Percentiles rank a stretch among this genome's conserved stretches.
Conservation (phyloP, 2,797 vertebrate species). For the Balearica regulorum region DNA sequence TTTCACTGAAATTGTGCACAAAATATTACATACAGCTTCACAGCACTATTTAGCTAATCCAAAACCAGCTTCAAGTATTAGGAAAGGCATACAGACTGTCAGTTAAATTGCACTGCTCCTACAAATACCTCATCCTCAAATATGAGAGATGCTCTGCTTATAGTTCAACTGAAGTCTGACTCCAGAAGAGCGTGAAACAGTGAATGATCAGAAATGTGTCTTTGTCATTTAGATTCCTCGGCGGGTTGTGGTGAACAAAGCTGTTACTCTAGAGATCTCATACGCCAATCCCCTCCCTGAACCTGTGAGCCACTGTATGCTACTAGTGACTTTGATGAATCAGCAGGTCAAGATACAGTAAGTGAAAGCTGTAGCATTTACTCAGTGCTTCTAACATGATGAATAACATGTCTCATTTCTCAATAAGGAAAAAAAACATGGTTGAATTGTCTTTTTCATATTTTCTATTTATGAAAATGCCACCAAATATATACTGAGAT, state of each 20-base stretch:
- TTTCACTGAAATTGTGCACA: background rate
- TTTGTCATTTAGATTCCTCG: constrained; percentile 58
- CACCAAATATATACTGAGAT: no score
- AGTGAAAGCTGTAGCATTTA: constrained; percentile 38
- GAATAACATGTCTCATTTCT: background rate
- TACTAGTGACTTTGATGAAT: constrained; percentile 72
- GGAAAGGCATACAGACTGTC: background rate
- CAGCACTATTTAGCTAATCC: background rate
- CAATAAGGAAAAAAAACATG: background rate
- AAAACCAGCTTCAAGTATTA: background rate
- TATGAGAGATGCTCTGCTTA: background rate
- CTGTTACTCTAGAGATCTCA: constrained; percentile 64
- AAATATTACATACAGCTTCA: background rate
- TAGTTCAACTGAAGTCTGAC: background rate
- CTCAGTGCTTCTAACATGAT: background rate
- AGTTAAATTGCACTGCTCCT: background rate
- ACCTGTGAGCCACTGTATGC: constrained; percentile 64
- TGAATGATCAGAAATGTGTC: background rate
- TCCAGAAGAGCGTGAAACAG: background rate
- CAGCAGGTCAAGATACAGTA: constrained; percentile 75
- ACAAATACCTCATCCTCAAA: background rate
- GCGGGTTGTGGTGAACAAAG: constrained; percentile 32
- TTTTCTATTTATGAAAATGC: background rate
- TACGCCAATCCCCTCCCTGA: constrained; percentile 77
- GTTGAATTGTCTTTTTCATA: background rate